Evolutionary conservation across 2,888 invertebrate species (phyloP).

Genomic region (Apodemia duryi): DNA sequence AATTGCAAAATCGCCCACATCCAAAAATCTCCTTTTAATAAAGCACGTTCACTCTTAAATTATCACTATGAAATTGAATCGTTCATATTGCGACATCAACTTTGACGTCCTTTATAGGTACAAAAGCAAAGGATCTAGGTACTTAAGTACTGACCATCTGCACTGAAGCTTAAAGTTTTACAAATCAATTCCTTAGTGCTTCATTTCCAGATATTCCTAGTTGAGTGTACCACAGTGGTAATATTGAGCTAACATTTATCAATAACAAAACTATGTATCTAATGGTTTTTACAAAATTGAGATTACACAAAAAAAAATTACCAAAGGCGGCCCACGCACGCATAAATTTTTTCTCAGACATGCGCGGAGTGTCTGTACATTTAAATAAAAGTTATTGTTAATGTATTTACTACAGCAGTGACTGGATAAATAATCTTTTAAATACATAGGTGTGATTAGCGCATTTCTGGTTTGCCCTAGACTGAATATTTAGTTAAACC

Average conservation of each 20-base stretch:
- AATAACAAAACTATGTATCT: background rate
- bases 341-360: too few relatives aligned
- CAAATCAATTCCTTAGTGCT: conserved; percentile 75
- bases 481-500: too few relatives aligned
- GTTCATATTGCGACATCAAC: background rate
- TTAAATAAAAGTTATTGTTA: too few relatives aligned
- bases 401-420: too few relatives aligned
- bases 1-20: background rate
- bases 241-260: conserved; percentile 15
- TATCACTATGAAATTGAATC: background rate
- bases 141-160: conserved; percentile 58
- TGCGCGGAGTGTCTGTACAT: too few relatives aligned
- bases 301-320: too few relatives aligned
- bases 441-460: too few relatives aligned
- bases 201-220: conserved; percentile 44
- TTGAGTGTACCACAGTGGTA: conserved; percentile 34
- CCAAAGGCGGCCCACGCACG: too few relatives aligned
- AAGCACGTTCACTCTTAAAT: background rate
- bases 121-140: conserved; percentile 29
- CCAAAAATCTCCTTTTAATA: background rate
- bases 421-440: too few relatives aligned
- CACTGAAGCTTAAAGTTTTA: conserved; percentile 60
- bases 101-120: background rate
- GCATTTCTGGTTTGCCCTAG: too few relatives aligned
- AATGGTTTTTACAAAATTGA: too few relatives aligned